Evolutionary conservation across 2,113 vertebrate species (phyloP).

Genomic region (Amazona guildingii): DNA sequence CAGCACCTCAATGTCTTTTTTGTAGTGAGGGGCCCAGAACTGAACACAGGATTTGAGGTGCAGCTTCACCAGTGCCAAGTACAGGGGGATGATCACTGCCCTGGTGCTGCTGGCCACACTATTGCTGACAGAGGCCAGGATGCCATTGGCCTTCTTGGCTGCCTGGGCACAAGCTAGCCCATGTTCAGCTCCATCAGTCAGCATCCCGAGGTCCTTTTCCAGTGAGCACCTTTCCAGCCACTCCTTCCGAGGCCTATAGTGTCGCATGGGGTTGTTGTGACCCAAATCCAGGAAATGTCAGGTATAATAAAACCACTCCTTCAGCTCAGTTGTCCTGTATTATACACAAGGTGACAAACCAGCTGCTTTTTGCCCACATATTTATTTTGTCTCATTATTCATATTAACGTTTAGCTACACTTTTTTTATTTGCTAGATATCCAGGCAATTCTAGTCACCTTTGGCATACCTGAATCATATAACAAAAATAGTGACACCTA

Average conservation of each 20-base stretch:
- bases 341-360: background rate
- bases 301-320: background rate
- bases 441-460: background rate
- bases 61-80: background rate
- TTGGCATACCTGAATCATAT: background rate
- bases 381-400: background rate
- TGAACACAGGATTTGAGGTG: accelerated
- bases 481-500: background rate
- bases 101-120: background rate
- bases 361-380: background rate
- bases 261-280: background rate
- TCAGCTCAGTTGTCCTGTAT: background rate
- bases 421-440: background rate
- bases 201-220: background rate
- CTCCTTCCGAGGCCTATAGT: background rate
- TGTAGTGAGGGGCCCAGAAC: background rate
- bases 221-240: background rate
- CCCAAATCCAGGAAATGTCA: background rate
- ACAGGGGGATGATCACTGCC: background rate
- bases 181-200: background rate
- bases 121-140: accelerated
- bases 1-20: background rate
- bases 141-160: background rate
- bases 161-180: background rate
- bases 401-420: background rate